Percentiles rank a stretch among this genome's conserved stretches.
Evolutionary conservation across 1,140 invertebrate species (phyloP).

Genomic region (Papilio machaon): DNA sequence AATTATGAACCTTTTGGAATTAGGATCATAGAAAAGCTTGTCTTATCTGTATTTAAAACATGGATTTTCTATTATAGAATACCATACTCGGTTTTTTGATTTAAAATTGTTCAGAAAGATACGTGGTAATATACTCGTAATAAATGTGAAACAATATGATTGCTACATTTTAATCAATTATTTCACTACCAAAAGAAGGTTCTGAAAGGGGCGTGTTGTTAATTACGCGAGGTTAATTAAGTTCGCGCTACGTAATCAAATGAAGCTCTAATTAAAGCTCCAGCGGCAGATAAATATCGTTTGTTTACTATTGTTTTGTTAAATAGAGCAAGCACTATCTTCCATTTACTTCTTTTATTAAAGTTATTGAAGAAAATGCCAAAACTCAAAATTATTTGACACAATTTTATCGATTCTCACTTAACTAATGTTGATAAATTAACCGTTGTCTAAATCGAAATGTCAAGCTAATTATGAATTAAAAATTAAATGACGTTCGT

Average conservation of each 20-base stretch:
- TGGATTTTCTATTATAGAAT: background rate
- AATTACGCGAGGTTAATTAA: slow-evolving; percentile 48
- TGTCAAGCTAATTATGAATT: background rate
- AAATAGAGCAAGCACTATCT: background rate
- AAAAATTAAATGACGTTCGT: background rate
- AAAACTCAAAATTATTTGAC: background rate
- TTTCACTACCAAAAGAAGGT: background rate
- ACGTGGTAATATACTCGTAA: background rate
- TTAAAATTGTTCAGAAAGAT: background rate
- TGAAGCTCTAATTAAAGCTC: slow-evolving; percentile 14
- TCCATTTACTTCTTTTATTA: no score
- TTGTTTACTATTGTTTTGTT: slow-evolving; percentile 25
- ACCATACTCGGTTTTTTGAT: background rate
- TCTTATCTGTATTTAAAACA: background rate
- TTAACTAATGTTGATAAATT: no score
- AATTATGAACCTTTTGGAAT: background rate
- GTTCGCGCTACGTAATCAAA: slow-evolving; percentile 28
- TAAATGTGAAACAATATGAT: background rate
- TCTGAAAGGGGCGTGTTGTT: slow-evolving; percentile 23
- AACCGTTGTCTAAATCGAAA: background rate
- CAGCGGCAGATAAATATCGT: slow-evolving; percentile 30
- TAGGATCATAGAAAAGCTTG: background rate
- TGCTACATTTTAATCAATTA: slow-evolving; percentile 4
- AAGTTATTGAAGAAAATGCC: background rate
- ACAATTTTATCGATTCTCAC: background rate